Evolutionary conservation across 2,113 vertebrate genomes (phyloP).

Genomic region (Orientallactaga bullata): DNA sequence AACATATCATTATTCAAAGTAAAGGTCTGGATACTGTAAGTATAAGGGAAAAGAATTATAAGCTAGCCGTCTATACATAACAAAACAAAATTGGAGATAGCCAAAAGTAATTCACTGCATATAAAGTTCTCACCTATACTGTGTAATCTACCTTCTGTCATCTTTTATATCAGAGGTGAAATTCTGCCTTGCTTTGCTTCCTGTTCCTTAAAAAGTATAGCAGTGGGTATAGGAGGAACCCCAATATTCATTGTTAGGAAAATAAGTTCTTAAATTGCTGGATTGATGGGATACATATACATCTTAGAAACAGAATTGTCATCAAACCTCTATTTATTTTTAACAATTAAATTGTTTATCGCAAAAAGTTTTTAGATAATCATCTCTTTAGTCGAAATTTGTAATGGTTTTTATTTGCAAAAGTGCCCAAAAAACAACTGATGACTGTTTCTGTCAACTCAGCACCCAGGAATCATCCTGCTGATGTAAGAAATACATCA

Average conservation of each 20-base stretch:
- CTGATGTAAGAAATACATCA: background rate
- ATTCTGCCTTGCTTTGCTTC: constrained; percentile 1
- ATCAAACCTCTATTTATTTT: constrained; percentile 18
- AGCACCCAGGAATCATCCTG: background rate
- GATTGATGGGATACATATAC: background rate
- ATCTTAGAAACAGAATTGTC: constrained; percentile 44
- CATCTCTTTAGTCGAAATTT: background rate
- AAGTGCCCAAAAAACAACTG: background rate
- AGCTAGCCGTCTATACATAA: background rate
- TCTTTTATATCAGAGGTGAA: constrained; percentile 43
- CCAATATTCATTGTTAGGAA: constrained; percentile 26
- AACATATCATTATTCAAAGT: constrained; percentile 38
- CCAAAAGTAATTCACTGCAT: background rate
- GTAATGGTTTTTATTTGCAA: constrained; percentile 32
- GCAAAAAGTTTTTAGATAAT: constrained; percentile 12
- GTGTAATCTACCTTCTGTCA: constrained; percentile 38
- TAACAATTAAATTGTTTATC: background rate
- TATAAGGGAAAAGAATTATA: constrained; percentile 37
- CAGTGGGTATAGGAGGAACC: background rate
- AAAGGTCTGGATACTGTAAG: constrained; percentile 60
- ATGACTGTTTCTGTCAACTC: constrained; percentile 5
- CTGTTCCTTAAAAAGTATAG: constrained; percentile 14
- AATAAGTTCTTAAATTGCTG: constrained; percentile 1
- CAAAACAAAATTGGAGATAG: background rate
- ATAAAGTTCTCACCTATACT: background rate